Base-by-base conservation (phyloP, 2,113 vertebrate genomes). In the Percina caprodes region DNA sequence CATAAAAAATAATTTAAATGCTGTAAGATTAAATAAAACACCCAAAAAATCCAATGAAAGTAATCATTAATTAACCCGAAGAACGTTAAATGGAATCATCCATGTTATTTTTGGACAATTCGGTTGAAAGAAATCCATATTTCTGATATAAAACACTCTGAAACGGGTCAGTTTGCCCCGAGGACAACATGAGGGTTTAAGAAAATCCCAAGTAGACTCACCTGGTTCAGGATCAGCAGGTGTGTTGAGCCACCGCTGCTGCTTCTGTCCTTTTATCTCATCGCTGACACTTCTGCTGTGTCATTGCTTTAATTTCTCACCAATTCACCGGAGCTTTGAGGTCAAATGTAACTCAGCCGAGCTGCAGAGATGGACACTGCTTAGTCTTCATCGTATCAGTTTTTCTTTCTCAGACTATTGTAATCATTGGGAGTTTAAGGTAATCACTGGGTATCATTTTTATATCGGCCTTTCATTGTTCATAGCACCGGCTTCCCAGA, bases 261-360 rank as follows among this genome's bases (percentile, higher is more conserved):
- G 60, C 13, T n/a, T n/a, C 49, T 10, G 26, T 46, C 39, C 74
- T 85, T 80, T 11, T 85, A 85, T 88, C 14, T 51, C 30, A 23
- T 54, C 5, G 0, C 30, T 2, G 18, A 26, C 21, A 21, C 62
- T 14, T 55, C 33, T 59, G 4, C 7, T 11, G 11, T 3, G 30
- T 51, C 30, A 18, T 71, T 33, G 5, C 19, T 18, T n/a, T 45
- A 9, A 55, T 39, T 49, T 59, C 45, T 1, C 73, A 48, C 14
- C 14, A 24, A 13, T 9, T 13, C 13, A 1, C 26, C 13, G 6
- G 2, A 55, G 39, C 69, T 71, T 0, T 2, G 1, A 59, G 63
- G 15, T 76, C 66, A 67, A 13, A 48, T 26, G 55, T 24, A 19
- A 42, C 26, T 0, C 0, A 18, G 68, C 68, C 77, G 69, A 15